Evolutionary conservation across 2,888 invertebrate genomes (phyloP).

Genomic region (Coremacera marginata): DNA sequence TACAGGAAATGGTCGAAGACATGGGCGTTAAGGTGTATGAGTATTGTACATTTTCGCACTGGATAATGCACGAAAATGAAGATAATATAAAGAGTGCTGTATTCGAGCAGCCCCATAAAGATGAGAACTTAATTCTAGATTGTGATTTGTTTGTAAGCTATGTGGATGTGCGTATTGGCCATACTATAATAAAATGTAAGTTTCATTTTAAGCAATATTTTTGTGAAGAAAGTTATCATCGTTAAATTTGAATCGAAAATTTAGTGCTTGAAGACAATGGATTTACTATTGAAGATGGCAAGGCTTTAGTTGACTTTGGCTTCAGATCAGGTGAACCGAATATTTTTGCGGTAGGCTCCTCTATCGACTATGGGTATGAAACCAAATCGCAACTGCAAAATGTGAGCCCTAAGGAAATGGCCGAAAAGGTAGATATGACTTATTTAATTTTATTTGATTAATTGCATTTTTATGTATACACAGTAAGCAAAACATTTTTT

Average conservation of each 20-base stretch:
- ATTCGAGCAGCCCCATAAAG: slow-evolving; percentile 44
- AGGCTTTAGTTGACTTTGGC: slow-evolving; percentile 51
- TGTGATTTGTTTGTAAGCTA: slow-evolving; percentile 61
- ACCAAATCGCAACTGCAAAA: slow-evolving; percentile 54
- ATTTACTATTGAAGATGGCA: slow-evolving; percentile 28
- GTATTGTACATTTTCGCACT: slow-evolving; percentile 42
- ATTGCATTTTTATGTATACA: too few species aligned
- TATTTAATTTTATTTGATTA: neutral
- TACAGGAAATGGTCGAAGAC: slow-evolving; percentile 52
- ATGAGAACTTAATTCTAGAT: slow-evolving; percentile 34
- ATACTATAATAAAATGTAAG: slow-evolving; percentile 29
- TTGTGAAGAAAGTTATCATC: neutral
- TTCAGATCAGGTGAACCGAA: slow-evolving; percentile 53
- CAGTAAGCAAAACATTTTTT: too few species aligned
- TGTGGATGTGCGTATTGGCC: slow-evolving; percentile 36
- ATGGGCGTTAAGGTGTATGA: slow-evolving; percentile 52
- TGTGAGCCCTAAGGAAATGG: slow-evolving; percentile 53
- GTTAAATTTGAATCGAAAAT: neutral
- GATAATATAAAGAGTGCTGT: slow-evolving; percentile 48
- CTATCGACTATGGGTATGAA: slow-evolving; percentile 35
- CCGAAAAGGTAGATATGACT: slow-evolving; percentile 53
- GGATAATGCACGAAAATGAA: slow-evolving; percentile 30
- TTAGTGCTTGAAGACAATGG: slow-evolving; percentile 25
- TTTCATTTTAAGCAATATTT: neutral
- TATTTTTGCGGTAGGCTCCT: slow-evolving; percentile 57